Conservation (phyloP, 2,113 vertebrate species). For the Gavia stellata region DNA sequence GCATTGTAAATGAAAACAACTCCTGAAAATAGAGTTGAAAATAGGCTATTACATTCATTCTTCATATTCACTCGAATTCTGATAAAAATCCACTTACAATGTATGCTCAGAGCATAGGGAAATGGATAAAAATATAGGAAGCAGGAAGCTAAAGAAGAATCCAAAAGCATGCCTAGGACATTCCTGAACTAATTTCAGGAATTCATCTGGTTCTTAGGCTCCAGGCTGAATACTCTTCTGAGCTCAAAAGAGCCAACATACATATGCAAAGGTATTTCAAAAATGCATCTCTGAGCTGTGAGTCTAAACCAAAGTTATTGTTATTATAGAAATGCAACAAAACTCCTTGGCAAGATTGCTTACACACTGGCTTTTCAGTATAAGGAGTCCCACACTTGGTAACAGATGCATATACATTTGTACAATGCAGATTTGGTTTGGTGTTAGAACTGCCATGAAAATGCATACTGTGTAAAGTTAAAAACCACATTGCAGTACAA, state of each 20-base stretch:
- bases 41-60: conserved; percentile 16
- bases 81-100: not conserved
- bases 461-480: not conserved
- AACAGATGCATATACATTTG: not conserved
- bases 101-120: not conserved
- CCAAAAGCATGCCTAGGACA: not conserved
- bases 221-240: not conserved
- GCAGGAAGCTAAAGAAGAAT: not conserved
- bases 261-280: not conserved
- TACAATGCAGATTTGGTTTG: not conserved
- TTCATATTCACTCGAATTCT: not conserved
- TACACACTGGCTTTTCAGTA: not conserved
- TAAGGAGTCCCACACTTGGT: not conserved
- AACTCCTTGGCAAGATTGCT: not conserved
- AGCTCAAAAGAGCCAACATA: not conserved
- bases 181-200: conserved; percentile 24
- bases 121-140: not conserved
- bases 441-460: not conserved
- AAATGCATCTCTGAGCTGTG: conserved; percentile 2
- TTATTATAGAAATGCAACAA: not conserved
- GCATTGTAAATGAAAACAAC: conserved; percentile 47
- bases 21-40: conserved; percentile 61
- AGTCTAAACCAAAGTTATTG: not conserved
- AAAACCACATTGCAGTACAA: not conserved
- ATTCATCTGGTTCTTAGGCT: not conserved